Conservation (phyloP, 2,888 invertebrate genomes). For the Nymphalis c-album region DNA sequence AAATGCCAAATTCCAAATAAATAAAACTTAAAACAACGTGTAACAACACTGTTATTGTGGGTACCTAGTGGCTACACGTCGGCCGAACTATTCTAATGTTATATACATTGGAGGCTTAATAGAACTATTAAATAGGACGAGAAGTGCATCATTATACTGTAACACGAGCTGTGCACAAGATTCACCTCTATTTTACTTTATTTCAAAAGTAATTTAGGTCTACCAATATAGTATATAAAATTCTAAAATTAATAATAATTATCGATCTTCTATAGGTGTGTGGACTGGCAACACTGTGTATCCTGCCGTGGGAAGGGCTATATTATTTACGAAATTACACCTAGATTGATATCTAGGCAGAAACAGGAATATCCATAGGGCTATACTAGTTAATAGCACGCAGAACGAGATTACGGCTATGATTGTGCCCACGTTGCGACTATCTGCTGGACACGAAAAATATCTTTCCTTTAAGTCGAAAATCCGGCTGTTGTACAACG, state of each 20-base stretch:
- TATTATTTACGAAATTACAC: conserved; percentile 45
- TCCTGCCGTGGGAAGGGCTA: conserved; percentile 47
- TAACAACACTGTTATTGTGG: no score
- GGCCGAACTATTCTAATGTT: no score
- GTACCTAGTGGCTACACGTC: no score
- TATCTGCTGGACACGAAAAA: conserved; percentile 59
- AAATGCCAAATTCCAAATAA: no score
- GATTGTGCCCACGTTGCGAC: conserved; percentile 47
- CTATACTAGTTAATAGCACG: conserved; percentile 50
- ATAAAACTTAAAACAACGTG: no score
- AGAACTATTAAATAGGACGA: no score
- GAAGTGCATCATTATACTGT: no score
- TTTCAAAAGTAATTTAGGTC: no score
- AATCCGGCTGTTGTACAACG: conserved; percentile 66
- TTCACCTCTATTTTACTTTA: no score
- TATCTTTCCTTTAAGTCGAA: conserved; percentile 68
- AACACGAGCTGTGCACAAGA: no score
- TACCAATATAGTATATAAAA: no score
- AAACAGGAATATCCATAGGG: conserved; percentile 64
- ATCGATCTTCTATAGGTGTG: conserved; percentile 25
- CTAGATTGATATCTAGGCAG: conserved; percentile 54
- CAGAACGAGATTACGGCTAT: conserved; percentile 54
- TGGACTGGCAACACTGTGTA: conserved; percentile 58
- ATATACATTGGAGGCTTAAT: no score
- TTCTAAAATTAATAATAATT: conserved; percentile 6